Evolutionary conservation across 2,113 vertebrate species (phyloP).

Genomic region (Jaculus jaculus): DNA sequence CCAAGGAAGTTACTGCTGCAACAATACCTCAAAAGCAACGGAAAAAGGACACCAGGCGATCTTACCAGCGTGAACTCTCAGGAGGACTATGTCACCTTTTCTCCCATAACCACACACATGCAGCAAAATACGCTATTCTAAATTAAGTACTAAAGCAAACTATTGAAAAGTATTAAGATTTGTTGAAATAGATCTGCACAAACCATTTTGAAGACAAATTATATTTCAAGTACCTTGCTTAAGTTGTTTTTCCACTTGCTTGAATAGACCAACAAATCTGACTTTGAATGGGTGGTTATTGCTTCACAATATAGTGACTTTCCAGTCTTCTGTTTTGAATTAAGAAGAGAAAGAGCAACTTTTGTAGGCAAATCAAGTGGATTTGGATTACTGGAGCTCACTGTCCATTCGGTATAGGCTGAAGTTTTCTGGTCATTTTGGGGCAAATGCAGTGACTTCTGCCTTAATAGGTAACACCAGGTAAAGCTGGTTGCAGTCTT

Average conservation of each 20-base stretch:
- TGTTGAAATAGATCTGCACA: conserved; percentile 17
- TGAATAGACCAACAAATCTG: conserved; percentile 94
- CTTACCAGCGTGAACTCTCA: conserved; percentile 25
- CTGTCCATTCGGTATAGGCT: conserved; percentile 92
- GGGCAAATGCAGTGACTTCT: conserved; percentile 90
- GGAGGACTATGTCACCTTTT: neutral
- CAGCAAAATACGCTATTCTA: conserved; percentile 21
- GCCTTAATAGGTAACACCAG: conserved; percentile 96
- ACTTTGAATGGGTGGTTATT: conserved; percentile 90
- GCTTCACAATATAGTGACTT: conserved; percentile 94
- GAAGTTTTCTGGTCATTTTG: conserved; percentile 94
- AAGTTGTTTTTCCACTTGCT: conserved; percentile 94
- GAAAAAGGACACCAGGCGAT: conserved; percentile 6
- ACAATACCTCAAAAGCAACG: conserved; percentile 63
- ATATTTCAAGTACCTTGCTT: conserved; percentile 88
- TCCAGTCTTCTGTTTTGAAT: conserved; percentile 95
- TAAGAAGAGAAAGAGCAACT: conserved; percentile 95
- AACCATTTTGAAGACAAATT: conserved; percentile 21
- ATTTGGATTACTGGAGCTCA: conserved; percentile 91
- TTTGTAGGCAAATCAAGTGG: conserved; percentile 95
- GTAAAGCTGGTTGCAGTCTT: conserved; percentile 96
- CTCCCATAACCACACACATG: neutral
- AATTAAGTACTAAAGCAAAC: conserved; percentile 68
- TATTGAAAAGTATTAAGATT: conserved; percentile 38
- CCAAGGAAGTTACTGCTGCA: neutral